Base-by-base conservation (phyloP, 2,113 vertebrate species). In the Oceanodroma tethys region DNA sequence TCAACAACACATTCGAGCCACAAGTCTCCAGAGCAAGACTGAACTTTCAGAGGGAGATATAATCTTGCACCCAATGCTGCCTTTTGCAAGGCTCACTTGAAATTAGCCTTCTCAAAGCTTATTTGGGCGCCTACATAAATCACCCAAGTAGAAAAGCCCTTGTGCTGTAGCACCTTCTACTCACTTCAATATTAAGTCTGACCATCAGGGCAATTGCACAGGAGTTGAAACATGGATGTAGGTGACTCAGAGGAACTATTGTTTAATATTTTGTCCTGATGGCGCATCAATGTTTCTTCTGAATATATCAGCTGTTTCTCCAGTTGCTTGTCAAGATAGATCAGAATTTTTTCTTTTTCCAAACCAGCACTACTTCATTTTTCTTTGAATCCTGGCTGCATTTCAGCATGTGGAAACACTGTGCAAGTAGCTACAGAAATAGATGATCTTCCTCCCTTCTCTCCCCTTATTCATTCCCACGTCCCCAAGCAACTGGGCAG, bases 271-370 rank as follows among this genome's bases (percentile, higher is more conserved):
- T 76, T 91, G 56, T 38, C 25, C 58, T 83, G 48, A 53, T 74
- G 36, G 19, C 15, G 29, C 27, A 56, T 79, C 14, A 59, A 18
- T 3, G 2, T 83, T 90, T 86, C 40, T 88, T 94, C 85, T 78
- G 45, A 96, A 80, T 76, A 91, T 38, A 80, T 80, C 72, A 90
- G 30, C 19, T 65, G 29, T 23, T 95, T 88, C 22, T 56, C 23
- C 32, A 38, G 4, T n/a, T 74, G 23, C 23, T 72, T 78, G 32
- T 62, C 82, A 93, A 0, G 0, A 59, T 26, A 4, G 10, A 67
- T 11, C 2, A 43, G 79, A 85, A 22, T n/a, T 47, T 71, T 71
- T 78, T 55, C 4, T 62, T 71, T 59, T 50, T 40, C 32, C 18
- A 45, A 68, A 58, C 50, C 12, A 72, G 11, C 22, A 70, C 50